A percentile compares a stretch with the other conserved stretches of the same genome.
Conservation (phyloP, 37 sponge, comb jelly and placozoan genomes). For the Bolinopsis microptera region DNA sequence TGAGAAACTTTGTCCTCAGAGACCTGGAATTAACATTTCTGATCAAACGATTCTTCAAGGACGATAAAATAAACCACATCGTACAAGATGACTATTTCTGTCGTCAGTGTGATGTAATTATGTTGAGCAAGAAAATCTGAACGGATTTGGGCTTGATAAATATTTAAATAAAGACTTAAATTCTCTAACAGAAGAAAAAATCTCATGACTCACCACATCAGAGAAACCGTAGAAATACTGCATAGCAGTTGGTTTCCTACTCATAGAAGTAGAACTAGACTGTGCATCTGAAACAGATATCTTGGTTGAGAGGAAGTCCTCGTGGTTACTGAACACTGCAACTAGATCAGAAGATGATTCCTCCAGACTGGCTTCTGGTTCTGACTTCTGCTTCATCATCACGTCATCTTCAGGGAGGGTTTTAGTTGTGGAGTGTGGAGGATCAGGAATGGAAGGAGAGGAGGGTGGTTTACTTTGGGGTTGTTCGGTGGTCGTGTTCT, state of each 20-base stretch:
- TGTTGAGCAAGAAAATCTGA: background rate
- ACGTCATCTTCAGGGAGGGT: background rate
- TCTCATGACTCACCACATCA: background rate
- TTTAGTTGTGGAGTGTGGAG: background rate
- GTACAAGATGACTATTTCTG: too few species aligned
- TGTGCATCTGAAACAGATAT: background rate
- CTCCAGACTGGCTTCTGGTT: background rate
- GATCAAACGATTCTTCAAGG: too few species aligned
- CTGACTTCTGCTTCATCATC: background rate
- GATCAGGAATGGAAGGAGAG: background rate
- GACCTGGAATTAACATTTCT: background rate
- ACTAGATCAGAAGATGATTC: background rate
- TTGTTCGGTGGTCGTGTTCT: background rate
- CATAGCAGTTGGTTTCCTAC: conserved; percentile 65
- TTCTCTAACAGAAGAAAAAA: background rate
- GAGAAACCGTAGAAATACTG: conserved; percentile 57
- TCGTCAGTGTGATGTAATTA: background rate
- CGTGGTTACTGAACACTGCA: conserved; percentile 48
- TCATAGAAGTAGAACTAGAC: background rate
- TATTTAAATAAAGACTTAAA: too few species aligned
- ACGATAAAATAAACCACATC: too few species aligned
- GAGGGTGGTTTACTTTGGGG: background rate
- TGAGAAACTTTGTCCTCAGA: conserved; percentile 31
- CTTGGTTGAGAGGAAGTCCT: conserved; percentile 23
- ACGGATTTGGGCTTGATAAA: too few species aligned